Evolutionary conservation across 2,113 vertebrate species (phyloP).

Genomic region (Grantiella picta): DNA sequence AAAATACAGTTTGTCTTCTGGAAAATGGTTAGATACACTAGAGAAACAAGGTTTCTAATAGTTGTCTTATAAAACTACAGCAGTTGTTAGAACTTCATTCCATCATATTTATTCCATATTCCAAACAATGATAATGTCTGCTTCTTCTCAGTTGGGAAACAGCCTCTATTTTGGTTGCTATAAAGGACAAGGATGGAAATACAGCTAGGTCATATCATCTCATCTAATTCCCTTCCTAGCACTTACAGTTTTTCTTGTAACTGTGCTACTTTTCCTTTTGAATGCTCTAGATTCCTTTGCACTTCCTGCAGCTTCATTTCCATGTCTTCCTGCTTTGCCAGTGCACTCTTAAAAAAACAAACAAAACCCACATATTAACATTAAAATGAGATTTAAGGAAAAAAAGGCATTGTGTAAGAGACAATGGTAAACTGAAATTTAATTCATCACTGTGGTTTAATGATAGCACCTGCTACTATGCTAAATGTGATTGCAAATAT

Average conservation of each 20-base stretch:
- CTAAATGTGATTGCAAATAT: background rate
- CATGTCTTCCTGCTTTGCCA: constrained; percentile 67
- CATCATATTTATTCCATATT: background rate
- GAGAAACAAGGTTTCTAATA: background rate
- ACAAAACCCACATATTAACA: background rate
- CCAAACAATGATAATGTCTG: background rate
- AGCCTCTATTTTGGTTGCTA: background rate
- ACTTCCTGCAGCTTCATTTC: constrained; percentile 63
- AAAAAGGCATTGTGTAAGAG: background rate
- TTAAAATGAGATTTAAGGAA: background rate
- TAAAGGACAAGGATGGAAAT: background rate
- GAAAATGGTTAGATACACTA: background rate
- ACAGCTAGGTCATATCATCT: background rate
- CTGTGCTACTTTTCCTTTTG: constrained; percentile 60
- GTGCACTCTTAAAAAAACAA: constrained; percentile 35
- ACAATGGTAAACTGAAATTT: background rate
- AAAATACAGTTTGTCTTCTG: background rate
- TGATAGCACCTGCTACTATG: background rate
- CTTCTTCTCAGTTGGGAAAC: background rate
- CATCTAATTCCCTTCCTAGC: background rate
- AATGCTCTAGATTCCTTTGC: constrained; percentile 62
- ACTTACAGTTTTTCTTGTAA: constrained; percentile 77
- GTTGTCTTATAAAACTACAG: background rate
- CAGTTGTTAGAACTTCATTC: background rate
- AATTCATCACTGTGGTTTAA: background rate